Conservation (phyloP, 2,888 invertebrate genomes). For the Pseudococcus jackbeardsleyi region DNA sequence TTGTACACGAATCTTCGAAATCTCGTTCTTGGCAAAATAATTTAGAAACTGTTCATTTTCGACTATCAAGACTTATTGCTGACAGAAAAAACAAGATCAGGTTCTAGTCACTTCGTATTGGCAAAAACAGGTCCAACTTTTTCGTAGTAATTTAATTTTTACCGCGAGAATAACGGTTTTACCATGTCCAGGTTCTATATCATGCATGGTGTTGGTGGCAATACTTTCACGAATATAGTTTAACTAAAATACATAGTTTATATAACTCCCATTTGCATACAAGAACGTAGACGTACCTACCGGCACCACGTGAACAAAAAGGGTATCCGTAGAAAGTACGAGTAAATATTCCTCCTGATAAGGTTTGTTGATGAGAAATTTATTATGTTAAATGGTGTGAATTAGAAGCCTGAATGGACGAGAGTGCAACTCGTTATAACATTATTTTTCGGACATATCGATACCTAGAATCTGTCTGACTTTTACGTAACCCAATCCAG, state of each 20-base stretch:
- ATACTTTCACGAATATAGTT: constrained; percentile 56
- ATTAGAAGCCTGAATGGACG: neutral
- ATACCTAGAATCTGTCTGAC: neutral
- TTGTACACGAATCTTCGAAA: too few species aligned
- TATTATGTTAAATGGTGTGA: constrained; percentile 36
- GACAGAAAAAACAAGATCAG: constrained; percentile 22
- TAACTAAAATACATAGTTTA: constrained; percentile 48
- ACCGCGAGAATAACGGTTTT: neutral
- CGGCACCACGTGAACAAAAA: constrained; percentile 40
- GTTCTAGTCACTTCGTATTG: neutral
- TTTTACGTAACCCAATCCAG: neutral
- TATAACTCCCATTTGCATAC: constrained; percentile 42
- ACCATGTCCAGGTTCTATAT: neutral
- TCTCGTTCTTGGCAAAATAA: too few species aligned
- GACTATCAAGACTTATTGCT: constrained; percentile 29
- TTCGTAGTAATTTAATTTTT: constrained; percentile 47
- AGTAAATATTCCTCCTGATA: constrained; percentile 22
- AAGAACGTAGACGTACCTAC: constrained; percentile 10
- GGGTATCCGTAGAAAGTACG: constrained; percentile 45
- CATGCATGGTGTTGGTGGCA: constrained; percentile 1
- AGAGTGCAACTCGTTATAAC: constrained; percentile 11
- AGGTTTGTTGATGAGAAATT: constrained; percentile 52
- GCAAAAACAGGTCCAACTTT: constrained; percentile 31
- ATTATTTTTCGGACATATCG: constrained; percentile 1
- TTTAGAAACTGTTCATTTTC: too few species aligned